phyloP scores from a whole-genome alignment of 1,140 invertebrate species.

The Caenorhabditis tropicalis region DNA sequence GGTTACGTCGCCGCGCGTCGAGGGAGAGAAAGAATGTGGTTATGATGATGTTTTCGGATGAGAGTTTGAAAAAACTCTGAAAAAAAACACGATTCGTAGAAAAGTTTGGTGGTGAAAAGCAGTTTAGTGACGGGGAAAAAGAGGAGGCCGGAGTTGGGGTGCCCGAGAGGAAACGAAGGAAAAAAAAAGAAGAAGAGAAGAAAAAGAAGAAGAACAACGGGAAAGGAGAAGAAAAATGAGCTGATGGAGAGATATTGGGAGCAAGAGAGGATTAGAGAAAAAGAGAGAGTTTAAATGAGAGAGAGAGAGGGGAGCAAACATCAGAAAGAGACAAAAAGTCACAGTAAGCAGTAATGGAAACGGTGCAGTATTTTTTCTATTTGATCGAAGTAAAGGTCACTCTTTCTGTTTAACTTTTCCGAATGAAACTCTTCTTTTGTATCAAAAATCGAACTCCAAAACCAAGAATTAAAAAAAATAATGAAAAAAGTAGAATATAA shows the following conservation, averaged over 20 bases:
- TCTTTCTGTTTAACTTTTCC: neutral
- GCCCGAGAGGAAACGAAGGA: conserved; percentile 36
- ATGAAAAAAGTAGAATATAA: neutral
- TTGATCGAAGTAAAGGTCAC: conserved; percentile 37
- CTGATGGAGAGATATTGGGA: neutral
- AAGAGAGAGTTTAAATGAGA: neutral
- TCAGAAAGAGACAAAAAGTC: conserved; percentile 27
- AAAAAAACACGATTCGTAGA: conserved; percentile 29
- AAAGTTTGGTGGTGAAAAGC: conserved; percentile 43
- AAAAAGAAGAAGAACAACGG: conserved; percentile 34
- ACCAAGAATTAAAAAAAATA: neutral
- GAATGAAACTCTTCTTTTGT: neutral
- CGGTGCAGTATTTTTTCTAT: neutral
- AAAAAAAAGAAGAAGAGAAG: conserved; percentile 14
- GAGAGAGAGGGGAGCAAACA: conserved; percentile 28
- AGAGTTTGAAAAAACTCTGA: conserved; percentile 34
- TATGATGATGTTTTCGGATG: conserved; percentile 42
- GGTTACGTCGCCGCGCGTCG: conserved; percentile 36
- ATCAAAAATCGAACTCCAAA: neutral
- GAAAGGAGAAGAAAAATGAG: conserved; percentile 40
- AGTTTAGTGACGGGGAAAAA: conserved; percentile 19
- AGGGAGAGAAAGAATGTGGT: conserved; percentile 33
- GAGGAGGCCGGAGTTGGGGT: conserved; percentile 39
- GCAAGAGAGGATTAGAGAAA: conserved; percentile 13
- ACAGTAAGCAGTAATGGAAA: conserved; percentile 33